Evolutionary conservation across 2,888 invertebrate genomes (phyloP).

Genomic region (Xanthia togata): DNA sequence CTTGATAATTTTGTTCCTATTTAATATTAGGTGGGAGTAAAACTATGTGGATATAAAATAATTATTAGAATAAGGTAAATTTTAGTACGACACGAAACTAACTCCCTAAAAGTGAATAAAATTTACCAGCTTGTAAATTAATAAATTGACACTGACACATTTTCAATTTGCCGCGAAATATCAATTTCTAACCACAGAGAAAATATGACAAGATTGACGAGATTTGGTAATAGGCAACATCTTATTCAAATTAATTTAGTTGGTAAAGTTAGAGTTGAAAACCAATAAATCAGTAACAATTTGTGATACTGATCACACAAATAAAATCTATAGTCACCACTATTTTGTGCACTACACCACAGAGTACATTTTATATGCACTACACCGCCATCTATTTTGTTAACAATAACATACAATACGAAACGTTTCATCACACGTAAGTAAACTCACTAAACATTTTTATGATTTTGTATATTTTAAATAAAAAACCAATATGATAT

Average conservation of each 20-base stretch:
- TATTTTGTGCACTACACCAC: background rate
- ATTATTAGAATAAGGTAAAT: background rate
- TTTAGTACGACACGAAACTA: no score
- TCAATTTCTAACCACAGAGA: background rate
- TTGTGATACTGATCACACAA: background rate
- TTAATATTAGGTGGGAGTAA: background rate
- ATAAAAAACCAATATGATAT: background rate
- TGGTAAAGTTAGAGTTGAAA: background rate
- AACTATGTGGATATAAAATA: background rate
- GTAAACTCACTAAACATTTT: background rate
- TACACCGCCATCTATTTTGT: slow-evolving; percentile 27
- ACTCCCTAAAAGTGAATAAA: no score
- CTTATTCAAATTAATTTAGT: background rate
- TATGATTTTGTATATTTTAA: background rate
- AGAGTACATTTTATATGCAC: no score
- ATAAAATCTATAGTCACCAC: background rate
- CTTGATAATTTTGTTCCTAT: slow-evolving; percentile 1
- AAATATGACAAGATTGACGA: background rate
- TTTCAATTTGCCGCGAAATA: slow-evolving; percentile 38
- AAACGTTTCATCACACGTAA: background rate
- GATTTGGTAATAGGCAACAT: background rate
- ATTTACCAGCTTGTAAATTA: no score
- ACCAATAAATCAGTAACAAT: background rate
- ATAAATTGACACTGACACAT: no score
- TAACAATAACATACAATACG: background rate